phyloP scores from a whole-genome alignment of 2,113 vertebrate species.

The Opisthocomus hoazin region DNA sequence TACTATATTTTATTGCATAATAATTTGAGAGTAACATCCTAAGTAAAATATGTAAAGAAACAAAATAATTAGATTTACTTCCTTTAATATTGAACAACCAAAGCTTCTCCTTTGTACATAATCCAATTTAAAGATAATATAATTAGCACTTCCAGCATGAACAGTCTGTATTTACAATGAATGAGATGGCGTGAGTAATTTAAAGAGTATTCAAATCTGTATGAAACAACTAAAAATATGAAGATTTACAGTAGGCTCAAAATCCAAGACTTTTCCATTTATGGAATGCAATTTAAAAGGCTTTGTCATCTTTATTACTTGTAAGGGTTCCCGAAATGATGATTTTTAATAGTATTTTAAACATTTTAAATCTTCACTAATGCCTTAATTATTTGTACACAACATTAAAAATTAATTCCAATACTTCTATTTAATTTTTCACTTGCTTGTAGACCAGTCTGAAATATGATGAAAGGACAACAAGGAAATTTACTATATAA shows the following conservation, averaged over 20 bases:
- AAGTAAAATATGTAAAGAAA: slow-evolving; percentile 69
- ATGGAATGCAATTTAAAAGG: slow-evolving; percentile 59
- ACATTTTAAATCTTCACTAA: slow-evolving; percentile 61
- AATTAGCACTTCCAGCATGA: slow-evolving; percentile 74
- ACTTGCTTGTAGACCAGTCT: slow-evolving; percentile 62
- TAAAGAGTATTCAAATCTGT: slow-evolving; percentile 60
- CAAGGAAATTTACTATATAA: slow-evolving; percentile 64
- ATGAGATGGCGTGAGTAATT: slow-evolving; percentile 26
- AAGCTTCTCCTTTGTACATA: slow-evolving; percentile 73
- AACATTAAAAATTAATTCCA: slow-evolving; percentile 64
- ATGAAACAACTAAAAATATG: slow-evolving; percentile 65
- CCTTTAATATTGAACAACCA: slow-evolving; percentile 79
- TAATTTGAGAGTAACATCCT: slow-evolving; percentile 55
- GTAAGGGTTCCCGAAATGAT: slow-evolving; percentile 67
- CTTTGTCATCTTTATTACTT: slow-evolving; percentile 58
- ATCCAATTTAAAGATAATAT: slow-evolving; percentile 78
- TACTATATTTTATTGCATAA: slow-evolving; percentile 65
- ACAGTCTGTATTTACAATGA: slow-evolving; percentile 72
- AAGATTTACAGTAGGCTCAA: slow-evolving; percentile 66
- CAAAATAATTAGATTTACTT: slow-evolving; percentile 68
- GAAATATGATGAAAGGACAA: slow-evolving; percentile 61
- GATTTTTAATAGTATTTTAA: slow-evolving; percentile 56
- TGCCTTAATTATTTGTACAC: slow-evolving; percentile 64
- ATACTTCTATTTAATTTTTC: slow-evolving; percentile 25
- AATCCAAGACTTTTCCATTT: slow-evolving; percentile 56